Conservation (phyloP, 2,797 vertebrate species). For the Crypturellus tataupa region DNA sequence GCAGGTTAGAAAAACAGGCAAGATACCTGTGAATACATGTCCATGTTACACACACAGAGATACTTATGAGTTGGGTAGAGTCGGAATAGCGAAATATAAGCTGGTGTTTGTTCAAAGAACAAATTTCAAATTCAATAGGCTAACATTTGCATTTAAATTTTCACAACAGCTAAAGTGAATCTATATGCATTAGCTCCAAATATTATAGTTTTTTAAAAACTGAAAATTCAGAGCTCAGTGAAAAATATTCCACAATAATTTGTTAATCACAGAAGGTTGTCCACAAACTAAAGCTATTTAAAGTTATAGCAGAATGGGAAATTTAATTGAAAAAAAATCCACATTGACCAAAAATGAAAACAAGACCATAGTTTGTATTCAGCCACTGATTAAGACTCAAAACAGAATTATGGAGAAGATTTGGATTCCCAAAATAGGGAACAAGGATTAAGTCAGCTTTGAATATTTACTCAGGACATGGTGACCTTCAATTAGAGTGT, state of each 20-base stretch:
- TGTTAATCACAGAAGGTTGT: too few relatives aligned
- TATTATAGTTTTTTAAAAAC: too few relatives aligned
- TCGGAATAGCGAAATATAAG: neutral
- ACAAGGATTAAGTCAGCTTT: neutral
- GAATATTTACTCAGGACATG: neutral
- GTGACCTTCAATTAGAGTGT: neutral
- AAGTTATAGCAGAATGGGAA: too few relatives aligned
- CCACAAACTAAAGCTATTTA: too few relatives aligned
- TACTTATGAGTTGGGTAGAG: neutral
- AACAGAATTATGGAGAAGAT: neutral
- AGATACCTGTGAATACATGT: neutral
- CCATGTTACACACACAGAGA: fast-evolving
- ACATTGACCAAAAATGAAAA: too few relatives aligned
- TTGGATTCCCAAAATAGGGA: neutral
- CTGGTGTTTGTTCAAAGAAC: neutral
- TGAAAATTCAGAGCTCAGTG: too few relatives aligned
- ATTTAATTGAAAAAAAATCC: too few relatives aligned
- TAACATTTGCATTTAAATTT: neutral
- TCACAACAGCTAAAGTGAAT: too few relatives aligned
- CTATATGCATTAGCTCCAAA: too few relatives aligned
- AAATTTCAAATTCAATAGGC: neutral
- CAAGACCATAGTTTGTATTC: neutral
- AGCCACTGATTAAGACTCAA: neutral
- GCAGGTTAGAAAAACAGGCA: neutral
- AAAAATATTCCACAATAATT: too few relatives aligned